phyloP scores from a whole-genome alignment of 2,113 vertebrate species.

The Amphiprion percula region DNA sequence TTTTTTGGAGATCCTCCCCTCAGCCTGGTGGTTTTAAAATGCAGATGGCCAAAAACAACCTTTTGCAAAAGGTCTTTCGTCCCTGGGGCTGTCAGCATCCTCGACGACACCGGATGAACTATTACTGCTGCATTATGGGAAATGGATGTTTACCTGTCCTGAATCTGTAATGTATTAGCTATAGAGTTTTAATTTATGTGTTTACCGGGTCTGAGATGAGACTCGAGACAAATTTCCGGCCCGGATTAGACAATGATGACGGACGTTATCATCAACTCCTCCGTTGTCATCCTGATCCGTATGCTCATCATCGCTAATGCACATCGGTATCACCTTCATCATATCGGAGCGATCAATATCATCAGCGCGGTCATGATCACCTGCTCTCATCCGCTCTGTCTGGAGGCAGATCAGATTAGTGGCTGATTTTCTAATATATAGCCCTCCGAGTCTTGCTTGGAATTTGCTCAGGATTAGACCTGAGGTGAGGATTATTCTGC shows the following conservation, averaged over 20 bases:
- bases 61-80: conserved; percentile 47
- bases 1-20: conserved; percentile 1
- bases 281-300: conserved; percentile 18
- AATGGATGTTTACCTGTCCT: conserved; percentile 35
- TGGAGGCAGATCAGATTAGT: conserved; percentile 57
- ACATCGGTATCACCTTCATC: conserved; percentile 43
- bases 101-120: conserved; percentile 35
- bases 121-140: conserved; percentile 34
- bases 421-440: conserved; percentile 34
- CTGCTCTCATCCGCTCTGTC: conserved; percentile 39
- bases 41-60: conserved; percentile 46
- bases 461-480: conserved; percentile 64
- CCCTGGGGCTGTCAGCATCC: conserved; percentile 41
- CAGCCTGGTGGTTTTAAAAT: conserved; percentile 22
- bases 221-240: conserved; percentile 25
- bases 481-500: conserved; percentile 63
- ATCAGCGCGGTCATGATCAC: conserved; percentile 8
- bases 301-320: conserved; percentile 41
- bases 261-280: conserved; percentile 24
- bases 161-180: conserved; percentile 26
- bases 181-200: conserved; percentile 48
- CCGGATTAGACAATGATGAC: conserved; percentile 12
- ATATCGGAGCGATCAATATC: conserved; percentile 40
- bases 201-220: conserved; percentile 29
- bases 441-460: conserved; percentile 28